phyloP scores from a whole-genome alignment of 2,797 vertebrate genomes.

The Aselliscus stoliczkanus region DNA sequence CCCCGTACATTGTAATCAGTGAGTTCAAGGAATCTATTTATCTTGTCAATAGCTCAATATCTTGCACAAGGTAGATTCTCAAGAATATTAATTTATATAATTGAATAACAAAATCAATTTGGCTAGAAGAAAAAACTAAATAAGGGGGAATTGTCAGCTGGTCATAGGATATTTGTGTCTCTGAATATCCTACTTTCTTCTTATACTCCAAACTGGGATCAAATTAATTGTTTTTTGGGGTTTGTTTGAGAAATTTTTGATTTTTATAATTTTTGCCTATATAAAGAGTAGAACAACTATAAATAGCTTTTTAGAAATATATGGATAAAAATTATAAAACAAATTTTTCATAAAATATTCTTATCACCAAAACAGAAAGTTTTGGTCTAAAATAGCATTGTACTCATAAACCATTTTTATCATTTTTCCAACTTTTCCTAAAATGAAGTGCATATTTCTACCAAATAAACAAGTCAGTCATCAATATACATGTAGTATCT shows the following conservation, averaged over 20 bases:
- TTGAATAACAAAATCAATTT: not conserved
- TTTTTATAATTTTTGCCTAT: not conserved
- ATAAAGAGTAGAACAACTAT: not conserved
- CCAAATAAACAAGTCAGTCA: not conserved
- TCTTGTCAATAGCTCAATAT: not conserved
- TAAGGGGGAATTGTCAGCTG: not conserved
- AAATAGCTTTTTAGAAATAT: not conserved
- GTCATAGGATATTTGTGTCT: not conserved
- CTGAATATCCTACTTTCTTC: not conserved
- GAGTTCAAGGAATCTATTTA: not conserved
- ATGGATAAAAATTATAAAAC: not conserved
- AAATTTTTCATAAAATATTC: not conserved
- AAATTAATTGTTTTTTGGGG: not conserved
- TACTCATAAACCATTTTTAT: not conserved
- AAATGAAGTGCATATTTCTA: not conserved
- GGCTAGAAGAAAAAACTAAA: not conserved
- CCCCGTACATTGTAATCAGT: not conserved
- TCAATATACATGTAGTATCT: not conserved
- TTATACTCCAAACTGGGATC: not conserved
- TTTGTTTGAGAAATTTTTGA: not conserved
- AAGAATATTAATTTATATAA: not conserved
- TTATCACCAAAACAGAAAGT: not conserved
- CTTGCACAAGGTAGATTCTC: not conserved
- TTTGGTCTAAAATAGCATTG: not conserved
- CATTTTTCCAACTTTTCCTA: not conserved